A percentile compares a stretch with the other conserved stretches of the same genome.
These are phyloP conservation scores for Anthophora plumipes DNA, from an alignment of 2,888 invertebrate species.

Conservation along the genomic window DNA sequence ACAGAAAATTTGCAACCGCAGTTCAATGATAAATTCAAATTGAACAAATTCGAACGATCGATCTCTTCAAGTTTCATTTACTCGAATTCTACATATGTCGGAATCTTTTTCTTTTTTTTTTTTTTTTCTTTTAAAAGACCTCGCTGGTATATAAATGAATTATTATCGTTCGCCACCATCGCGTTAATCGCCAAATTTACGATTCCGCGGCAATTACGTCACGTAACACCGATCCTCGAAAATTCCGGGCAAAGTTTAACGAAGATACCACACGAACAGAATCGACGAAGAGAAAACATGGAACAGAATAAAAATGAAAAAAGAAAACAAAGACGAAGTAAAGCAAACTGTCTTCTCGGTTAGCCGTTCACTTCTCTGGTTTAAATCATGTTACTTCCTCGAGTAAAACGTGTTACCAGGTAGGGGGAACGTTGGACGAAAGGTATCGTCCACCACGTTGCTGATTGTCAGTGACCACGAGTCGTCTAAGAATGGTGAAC, in stretches of 20 bases:
- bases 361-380: slow-evolving; percentile 7
- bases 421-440: slow-evolving; percentile 54
- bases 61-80: too few relatives aligned
- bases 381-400: slow-evolving; percentile 31
- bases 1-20: too few relatives aligned
- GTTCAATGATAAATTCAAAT: too few relatives aligned
- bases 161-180: background rate
- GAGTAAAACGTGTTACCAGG: slow-evolving; percentile 30
- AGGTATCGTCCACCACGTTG: slow-evolving; percentile 51
- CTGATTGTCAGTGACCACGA: slow-evolving; percentile 47
- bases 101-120: too few relatives aligned
- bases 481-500: slow-evolving; percentile 47
- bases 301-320: background rate
- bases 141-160: background rate
- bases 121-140: background rate
- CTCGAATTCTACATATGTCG: background rate
- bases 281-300: background rate
- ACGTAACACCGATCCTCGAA: background rate
- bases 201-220: background rate
- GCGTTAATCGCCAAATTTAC: background rate
- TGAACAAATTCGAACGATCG: too few relatives aligned
- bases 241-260: background rate
- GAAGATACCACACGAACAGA: background rate
- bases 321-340: background rate
- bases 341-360: background rate